Conservation (phyloP, 2,113 vertebrate genomes). For the Rousettus leschenaultii region DNA sequence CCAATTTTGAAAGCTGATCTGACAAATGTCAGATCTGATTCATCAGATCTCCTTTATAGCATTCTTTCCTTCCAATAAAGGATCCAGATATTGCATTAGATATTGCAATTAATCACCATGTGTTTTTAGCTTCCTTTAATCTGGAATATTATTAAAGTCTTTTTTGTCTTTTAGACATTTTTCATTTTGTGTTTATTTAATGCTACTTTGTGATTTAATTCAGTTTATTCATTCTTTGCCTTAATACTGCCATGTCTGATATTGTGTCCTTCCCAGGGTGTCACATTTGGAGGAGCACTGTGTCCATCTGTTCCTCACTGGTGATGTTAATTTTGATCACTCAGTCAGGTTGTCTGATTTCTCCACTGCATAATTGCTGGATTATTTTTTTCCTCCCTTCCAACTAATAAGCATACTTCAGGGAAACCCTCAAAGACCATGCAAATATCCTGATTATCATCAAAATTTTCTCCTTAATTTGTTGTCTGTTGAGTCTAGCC, state of each 20-base stretch:
- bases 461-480: background rate
- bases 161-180: background rate
- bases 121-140: background rate
- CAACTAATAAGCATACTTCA: background rate
- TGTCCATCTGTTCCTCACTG: background rate
- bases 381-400: background rate
- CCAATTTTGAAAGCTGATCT: background rate
- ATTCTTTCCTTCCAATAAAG: background rate
- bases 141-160: background rate
- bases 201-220: background rate
- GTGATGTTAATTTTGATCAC: background rate
- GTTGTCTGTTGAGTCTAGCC: background rate
- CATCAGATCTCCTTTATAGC: background rate
- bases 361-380: background rate
- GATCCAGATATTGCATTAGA: background rate
- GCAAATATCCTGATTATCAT: background rate
- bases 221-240: background rate
- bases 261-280: background rate
- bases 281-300: accelerated
- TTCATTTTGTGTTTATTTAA: background rate
- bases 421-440: background rate
- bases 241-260: background rate
- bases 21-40: background rate
- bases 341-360: background rate
- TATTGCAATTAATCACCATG: background rate